A percentile compares a stretch with the other conserved stretches of the same genome.
Conservation (phyloP, 2,797 vertebrate species). For the Leptodactylus fallax region DNA sequence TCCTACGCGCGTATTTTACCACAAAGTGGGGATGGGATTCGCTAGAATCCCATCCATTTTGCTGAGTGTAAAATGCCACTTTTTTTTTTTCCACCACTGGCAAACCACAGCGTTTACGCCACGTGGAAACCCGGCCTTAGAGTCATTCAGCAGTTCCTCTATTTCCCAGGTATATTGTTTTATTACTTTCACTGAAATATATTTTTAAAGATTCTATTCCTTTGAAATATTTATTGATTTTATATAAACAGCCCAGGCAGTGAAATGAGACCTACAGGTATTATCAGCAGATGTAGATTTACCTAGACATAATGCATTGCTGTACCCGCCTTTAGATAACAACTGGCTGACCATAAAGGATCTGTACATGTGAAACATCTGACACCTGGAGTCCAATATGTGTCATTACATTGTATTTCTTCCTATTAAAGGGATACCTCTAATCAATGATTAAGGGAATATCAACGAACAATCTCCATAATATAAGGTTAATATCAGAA, state of each 20-base stretch:
- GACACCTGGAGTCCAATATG: constrained; percentile 22
- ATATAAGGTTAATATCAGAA: too few relatives aligned
- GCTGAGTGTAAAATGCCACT: too few relatives aligned
- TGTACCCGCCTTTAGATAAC: background rate
- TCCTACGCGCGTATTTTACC: too few relatives aligned
- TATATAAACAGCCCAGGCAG: background rate
- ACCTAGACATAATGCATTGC: background rate
- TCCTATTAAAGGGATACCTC: background rate
- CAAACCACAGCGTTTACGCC: too few relatives aligned
- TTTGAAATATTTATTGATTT: background rate
- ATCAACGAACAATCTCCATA: too few relatives aligned
- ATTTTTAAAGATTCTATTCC: background rate
- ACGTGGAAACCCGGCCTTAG: too few relatives aligned
- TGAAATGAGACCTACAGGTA: background rate
- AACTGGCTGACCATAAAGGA: background rate
- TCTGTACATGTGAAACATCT: background rate
- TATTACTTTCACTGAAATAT: constrained; percentile 6
- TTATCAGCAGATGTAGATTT: constrained; percentile 18
- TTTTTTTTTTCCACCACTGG: too few relatives aligned
- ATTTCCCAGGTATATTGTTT: background rate
- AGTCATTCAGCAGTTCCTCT: too few relatives aligned
- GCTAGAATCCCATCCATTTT: too few relatives aligned
- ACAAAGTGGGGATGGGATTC: too few relatives aligned
- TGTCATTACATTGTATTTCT: constrained; percentile 14
- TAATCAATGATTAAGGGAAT: background rate